Percentiles rank a stretch among this genome's conserved stretches.
phyloP scores from a whole-genome alignment of 2,113 vertebrate genomes.

The Corythornis madagascariensis region DNA sequence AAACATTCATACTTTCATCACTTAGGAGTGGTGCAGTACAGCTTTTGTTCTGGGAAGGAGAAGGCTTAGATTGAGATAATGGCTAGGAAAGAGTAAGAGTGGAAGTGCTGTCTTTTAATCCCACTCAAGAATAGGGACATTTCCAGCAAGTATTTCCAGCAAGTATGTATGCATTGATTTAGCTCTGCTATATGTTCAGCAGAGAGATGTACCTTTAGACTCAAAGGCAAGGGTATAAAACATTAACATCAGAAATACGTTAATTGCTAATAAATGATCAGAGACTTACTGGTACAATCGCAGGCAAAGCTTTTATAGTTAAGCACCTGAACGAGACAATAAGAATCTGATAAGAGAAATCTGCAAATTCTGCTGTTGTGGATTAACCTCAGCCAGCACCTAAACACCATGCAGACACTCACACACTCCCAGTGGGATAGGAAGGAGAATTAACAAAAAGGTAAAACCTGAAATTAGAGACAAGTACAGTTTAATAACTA shows the following conservation, averaged over 20 bases:
- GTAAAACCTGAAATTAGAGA: background rate
- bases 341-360: constrained; percentile 76
- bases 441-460: background rate
- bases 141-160: background rate
- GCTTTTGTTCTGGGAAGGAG: background rate
- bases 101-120: background rate
- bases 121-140: background rate
- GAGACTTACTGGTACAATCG: background rate
- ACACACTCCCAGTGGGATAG: background rate
- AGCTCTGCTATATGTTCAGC: background rate
- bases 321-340: constrained; percentile 74
- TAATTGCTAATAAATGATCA: background rate
- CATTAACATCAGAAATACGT: background rate
- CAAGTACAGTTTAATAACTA: background rate
- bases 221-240: background rate
- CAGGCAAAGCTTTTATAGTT: background rate
- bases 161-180: background rate
- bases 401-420: background rate
- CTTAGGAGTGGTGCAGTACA: background rate
- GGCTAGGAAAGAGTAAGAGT: background rate
- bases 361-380: constrained; percentile 66
- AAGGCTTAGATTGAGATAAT: background rate
- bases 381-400: background rate
- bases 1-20: background rate
- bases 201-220: background rate